Percentiles rank a stretch among this genome's conserved stretches.
Conservation (phyloP, 2,888 invertebrate species). For the Ophion obscuratus region DNA sequence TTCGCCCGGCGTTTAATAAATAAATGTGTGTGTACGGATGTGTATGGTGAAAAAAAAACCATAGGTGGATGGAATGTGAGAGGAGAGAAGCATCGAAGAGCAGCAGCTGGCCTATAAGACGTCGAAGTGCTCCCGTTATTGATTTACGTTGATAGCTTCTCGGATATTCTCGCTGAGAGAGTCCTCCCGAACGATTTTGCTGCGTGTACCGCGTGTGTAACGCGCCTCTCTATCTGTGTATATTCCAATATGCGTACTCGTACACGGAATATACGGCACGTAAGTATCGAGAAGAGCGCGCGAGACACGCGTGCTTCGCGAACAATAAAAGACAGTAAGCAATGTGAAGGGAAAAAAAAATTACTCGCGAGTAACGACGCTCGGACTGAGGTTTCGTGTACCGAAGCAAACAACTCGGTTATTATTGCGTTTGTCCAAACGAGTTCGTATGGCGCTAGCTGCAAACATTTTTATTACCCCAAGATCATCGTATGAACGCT, state of each 20-base stretch:
- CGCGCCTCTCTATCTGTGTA: not conserved
- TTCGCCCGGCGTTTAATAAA: constrained; percentile 69
- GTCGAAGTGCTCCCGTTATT: constrained; percentile 81
- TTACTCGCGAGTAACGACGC: constrained; percentile 34
- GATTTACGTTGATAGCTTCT: constrained; percentile 82
- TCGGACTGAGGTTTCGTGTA: constrained; percentile 45
- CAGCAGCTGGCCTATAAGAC: constrained; percentile 80
- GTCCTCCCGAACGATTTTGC: constrained; percentile 45
- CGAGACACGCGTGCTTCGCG: constrained; percentile 55
- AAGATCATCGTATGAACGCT: not conserved
- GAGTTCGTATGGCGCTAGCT: constrained; percentile 22
- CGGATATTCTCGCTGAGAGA: constrained; percentile 64
- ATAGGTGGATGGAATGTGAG: constrained; percentile 75
- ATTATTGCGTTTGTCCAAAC: constrained; percentile 49
- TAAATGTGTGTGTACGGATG: constrained; percentile 41
- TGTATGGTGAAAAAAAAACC: constrained; percentile 59
- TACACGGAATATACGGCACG: not conserved
- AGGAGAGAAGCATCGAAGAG: constrained; percentile 64
- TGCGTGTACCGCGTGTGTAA: constrained; percentile 18
- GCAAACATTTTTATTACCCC: not conserved
- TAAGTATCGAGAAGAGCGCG: constrained; percentile 27
- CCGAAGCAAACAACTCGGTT: constrained; percentile 58
- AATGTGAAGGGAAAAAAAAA: constrained; percentile 1
- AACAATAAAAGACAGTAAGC: constrained; percentile 54
- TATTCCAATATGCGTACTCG: constrained; percentile 6